phyloP scores from a whole-genome alignment of 2,888 invertebrate genomes.

The Megamerina dolium region DNA sequence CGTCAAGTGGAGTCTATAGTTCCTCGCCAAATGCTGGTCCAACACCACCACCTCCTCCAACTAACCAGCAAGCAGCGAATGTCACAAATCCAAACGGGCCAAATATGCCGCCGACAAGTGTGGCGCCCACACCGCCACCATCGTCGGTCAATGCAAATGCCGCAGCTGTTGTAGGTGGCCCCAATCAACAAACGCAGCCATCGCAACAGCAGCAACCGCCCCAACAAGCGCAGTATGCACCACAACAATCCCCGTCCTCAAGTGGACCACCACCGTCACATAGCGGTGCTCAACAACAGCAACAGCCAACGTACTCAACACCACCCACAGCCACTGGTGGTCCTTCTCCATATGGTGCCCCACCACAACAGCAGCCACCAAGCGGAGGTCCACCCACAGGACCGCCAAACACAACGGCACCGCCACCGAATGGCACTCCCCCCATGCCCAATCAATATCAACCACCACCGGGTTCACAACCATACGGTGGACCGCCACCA shows the following conservation, averaged over 20 bases:
- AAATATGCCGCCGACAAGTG: constrained; percentile 27
- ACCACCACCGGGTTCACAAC: constrained; percentile 44
- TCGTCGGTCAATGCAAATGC: constrained; percentile 20
- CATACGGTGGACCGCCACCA: constrained; percentile 45
- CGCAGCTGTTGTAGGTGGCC: constrained; percentile 22
- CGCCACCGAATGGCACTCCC: constrained; percentile 44
- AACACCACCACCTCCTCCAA: constrained; percentile 38
- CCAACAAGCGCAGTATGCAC: constrained; percentile 22
- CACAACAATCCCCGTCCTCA: constrained; percentile 35
- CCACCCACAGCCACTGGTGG: constrained; percentile 34
- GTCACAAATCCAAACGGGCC: constrained; percentile 36
- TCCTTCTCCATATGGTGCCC: constrained; percentile 33
- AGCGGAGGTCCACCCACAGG: constrained; percentile 31
- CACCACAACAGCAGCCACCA: constrained; percentile 34
- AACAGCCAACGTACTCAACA: constrained; percentile 45
- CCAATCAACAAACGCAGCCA: constrained; percentile 26
- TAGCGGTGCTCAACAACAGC: constrained; percentile 30
- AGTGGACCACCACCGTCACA: constrained; percentile 34
- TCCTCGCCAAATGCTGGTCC: constrained; percentile 53
- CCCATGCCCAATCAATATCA: constrained; percentile 36
- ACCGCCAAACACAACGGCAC: constrained; percentile 46
- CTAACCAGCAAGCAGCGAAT: constrained; percentile 36
- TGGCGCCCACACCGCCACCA: constrained; percentile 36
- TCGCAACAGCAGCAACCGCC: constrained; percentile 21
- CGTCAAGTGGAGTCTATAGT: constrained; percentile 47